Conservation (phyloP, 2,113 vertebrate genomes). For the Mormyrus iriodes region DNA sequence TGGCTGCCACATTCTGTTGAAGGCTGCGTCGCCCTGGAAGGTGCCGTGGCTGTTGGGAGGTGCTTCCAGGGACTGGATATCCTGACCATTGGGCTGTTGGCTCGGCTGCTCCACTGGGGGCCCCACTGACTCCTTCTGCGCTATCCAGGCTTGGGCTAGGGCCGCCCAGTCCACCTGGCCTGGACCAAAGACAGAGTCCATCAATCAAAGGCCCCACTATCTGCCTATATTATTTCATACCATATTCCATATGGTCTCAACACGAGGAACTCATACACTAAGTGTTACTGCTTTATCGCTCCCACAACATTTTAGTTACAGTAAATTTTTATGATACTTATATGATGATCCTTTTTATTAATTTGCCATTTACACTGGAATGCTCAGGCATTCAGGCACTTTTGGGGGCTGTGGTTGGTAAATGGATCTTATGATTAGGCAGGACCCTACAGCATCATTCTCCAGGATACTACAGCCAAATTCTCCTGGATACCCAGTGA, state of each 20-base stretch:
- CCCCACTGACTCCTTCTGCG: conserved; percentile 89
- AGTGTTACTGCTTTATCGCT: background rate
- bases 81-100: conserved; percentile 87
- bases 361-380: no score
- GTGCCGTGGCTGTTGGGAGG: conserved; percentile 79
- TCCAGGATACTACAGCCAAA: background rate
- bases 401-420: background rate
- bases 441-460: background rate
- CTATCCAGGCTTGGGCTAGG: conserved; percentile 98
- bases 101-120: conserved; percentile 67
- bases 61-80: conserved; percentile 74
- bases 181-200: conserved; percentile 36
- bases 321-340: no score
- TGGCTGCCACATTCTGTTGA: conserved; percentile 95
- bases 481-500: background rate
- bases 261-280: background rate
- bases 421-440: background rate
- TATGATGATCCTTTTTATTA: background rate
- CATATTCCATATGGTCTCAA: background rate
- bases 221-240: background rate
- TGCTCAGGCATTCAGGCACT: background rate
- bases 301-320: background rate
- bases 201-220: background rate
- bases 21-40: conserved; percentile 83
- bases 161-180: conserved; percentile 99